Percentiles rank a stretch among this genome's conserved stretches.
phyloP scores from a whole-genome alignment of 2,797 vertebrate genomes.

The Pogoniulus pusillus region DNA sequence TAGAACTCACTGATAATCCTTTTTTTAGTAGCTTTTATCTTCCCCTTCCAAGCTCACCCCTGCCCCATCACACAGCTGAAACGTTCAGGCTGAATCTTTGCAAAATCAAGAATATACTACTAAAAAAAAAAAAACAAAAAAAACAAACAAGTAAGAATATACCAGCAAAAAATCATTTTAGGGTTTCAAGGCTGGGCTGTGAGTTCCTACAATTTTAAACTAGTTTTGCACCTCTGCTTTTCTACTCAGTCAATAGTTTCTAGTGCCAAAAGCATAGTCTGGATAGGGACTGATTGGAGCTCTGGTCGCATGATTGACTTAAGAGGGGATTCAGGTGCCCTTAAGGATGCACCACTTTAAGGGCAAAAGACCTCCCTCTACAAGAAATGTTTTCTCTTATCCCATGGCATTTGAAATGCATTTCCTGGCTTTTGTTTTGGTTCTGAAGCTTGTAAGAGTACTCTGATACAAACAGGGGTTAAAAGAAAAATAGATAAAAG shows the following conservation, averaged over 20 bases:
- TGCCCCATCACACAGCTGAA: neutral
- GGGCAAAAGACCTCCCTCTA: conserved; percentile 8
- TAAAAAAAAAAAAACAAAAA: no score
- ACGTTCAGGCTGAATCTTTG: neutral
- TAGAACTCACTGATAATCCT: neutral
- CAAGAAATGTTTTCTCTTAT: neutral
- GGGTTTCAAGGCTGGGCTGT: neutral
- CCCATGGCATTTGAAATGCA: neutral
- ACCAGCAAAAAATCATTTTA: neutral
- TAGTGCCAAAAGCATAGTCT: neutral
- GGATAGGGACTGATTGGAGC: neutral
- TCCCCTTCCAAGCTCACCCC: neutral
- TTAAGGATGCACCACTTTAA: conserved; percentile 16
- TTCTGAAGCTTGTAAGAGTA: neutral
- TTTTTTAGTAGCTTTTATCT: neutral
- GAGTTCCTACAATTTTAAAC: neutral
- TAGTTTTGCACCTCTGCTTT: conserved; percentile 4
- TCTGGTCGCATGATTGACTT: conserved; percentile 12
- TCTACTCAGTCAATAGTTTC: conserved; percentile 4
- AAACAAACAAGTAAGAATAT: no score
- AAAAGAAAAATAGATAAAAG: neutral
- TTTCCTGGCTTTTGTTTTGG: conserved; percentile 34
- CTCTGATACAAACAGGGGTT: neutral
- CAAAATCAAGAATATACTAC: neutral
- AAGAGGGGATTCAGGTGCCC: conserved; percentile 49